Base-by-base conservation (phyloP, 2,797 vertebrate species). In the Antrozous pallidus region DNA sequence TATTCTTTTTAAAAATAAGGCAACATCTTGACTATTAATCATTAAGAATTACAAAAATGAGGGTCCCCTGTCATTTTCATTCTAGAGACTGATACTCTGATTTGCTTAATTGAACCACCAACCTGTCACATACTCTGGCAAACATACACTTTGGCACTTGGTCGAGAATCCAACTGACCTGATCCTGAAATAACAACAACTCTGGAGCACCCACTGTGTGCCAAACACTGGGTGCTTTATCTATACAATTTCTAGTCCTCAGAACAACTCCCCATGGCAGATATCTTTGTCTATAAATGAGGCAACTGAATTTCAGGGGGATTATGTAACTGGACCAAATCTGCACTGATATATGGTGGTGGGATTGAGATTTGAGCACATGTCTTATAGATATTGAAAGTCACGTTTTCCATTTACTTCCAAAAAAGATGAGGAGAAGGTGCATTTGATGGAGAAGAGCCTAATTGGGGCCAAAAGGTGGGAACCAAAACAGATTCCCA, bases 11-110 rank as follows among this genome's bases (percentile, higher is more conserved):
- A 9, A 90, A 95, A 91, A 82, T 18, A 73, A 82, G 83, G 80
- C 63, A 69, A 58, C 94, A 84, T 51, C 74, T 92, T 97, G 88
- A 95, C 92, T 98, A 95, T 96, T 96, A 86, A 95, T 93, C 81
- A 93, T 84, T 97, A 97, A 95, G 94, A 97, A 85, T 40, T 89
- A 31, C 13, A 86, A 85, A 84, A 84, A 73, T 69, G 18, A 20
- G 22, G 5, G 10, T 31, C 17, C 49, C 18, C 6, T 84, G 45
- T 85, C 70, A 96, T 94, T 67, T 96, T 94, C 73, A 92, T 47
- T 58, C 3, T 79, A 91, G 94, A 93, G 80, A 83, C n/a, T 95
- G 88, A 73, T 45, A 93, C 71, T 95, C 75, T 86, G 75, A 73
- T 84, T 70, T 86, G 94, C 83, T 97, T 96, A 91, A 86, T 69